Evolutionary conservation across 2,888 invertebrate genomes (phyloP).

Genomic region (Pollenia amentaria): DNA sequence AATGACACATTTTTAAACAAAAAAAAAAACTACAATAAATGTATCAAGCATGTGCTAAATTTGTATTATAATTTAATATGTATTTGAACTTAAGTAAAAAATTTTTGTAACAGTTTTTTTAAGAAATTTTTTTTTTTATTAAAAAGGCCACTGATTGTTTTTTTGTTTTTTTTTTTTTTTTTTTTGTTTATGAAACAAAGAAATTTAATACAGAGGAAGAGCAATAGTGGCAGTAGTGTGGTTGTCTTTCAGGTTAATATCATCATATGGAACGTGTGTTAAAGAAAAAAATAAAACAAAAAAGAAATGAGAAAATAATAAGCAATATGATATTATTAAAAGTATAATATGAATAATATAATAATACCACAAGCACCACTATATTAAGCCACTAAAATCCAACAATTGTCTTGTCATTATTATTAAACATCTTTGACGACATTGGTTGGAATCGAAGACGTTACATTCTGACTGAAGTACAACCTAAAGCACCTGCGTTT

Average conservation of each 20-base stretch:
- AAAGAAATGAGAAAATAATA: slow-evolving; percentile 28
- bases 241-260: slow-evolving; percentile 20
- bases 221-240: slow-evolving; percentile 2
- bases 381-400: slow-evolving; percentile 38
- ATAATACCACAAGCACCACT: slow-evolving; percentile 47
- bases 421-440: background rate
- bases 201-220: slow-evolving; percentile 33
- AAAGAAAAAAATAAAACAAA: background rate
- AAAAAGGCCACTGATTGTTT: slow-evolving; percentile 14
- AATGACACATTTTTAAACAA: background rate
- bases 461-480: slow-evolving; percentile 9
- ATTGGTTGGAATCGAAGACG: slow-evolving; percentile 2
- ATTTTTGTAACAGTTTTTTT: background rate
- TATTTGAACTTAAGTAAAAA: slow-evolving; percentile 5
- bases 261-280: slow-evolving; percentile 38
- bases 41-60: slow-evolving; percentile 31
- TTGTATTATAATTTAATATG: slow-evolving; percentile 38
- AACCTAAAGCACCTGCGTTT: slow-evolving; percentile 23
- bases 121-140: background rate
- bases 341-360: slow-evolving; percentile 1
- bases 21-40: slow-evolving; percentile 4
- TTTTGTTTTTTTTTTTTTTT: too few species aligned
- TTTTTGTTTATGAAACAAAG: too few species aligned
- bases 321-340: slow-evolving; percentile 52
- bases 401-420: slow-evolving; percentile 1